Evolutionary conservation across 30 jellyfish, hydroid and myxozoan genomes (phyloP).

Genomic region (Cassiopea andromeda): DNA sequence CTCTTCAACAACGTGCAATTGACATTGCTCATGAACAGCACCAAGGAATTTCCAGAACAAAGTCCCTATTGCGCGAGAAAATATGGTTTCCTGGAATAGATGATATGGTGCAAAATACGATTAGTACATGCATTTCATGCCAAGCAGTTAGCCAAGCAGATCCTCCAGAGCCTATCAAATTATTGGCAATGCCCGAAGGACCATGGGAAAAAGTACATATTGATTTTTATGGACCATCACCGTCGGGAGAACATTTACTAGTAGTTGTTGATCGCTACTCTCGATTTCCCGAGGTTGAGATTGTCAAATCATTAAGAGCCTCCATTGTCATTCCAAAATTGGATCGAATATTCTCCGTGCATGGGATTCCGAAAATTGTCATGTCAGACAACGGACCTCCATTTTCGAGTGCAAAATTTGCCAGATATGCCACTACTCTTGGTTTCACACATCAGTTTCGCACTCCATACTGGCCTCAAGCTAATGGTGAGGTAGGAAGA

Average conservation of each 20-base stretch:
- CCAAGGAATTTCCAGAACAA: constrained; percentile 68
- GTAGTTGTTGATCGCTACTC: not conserved
- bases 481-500: constrained; percentile 61
- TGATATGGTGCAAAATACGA: constrained; percentile 6
- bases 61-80: constrained; percentile 1
- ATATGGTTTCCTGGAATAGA: constrained; percentile 64
- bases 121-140: constrained; percentile 44
- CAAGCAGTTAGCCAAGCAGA: constrained; percentile 62
- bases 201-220: constrained; percentile 32
- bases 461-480: constrained; percentile 62
- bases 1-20: constrained; percentile 35
- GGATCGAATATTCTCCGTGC: constrained; percentile 37
- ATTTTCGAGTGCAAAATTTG: constrained; percentile 22
- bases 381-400: constrained; percentile 62
- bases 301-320: constrained; percentile 31
- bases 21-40: constrained; percentile 49
- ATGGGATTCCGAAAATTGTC: constrained; percentile 19
- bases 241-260: not conserved
- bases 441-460: constrained; percentile 23
- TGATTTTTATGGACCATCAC: not conserved
- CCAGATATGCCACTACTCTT: constrained; percentile 20
- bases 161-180: constrained; percentile 32
- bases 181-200: constrained; percentile 5
- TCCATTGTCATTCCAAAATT: constrained; percentile 30
- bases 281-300: constrained; percentile 10